phyloP scores from a whole-genome alignment of 2,888 invertebrate species.

The Parnassius smintheus region DNA sequence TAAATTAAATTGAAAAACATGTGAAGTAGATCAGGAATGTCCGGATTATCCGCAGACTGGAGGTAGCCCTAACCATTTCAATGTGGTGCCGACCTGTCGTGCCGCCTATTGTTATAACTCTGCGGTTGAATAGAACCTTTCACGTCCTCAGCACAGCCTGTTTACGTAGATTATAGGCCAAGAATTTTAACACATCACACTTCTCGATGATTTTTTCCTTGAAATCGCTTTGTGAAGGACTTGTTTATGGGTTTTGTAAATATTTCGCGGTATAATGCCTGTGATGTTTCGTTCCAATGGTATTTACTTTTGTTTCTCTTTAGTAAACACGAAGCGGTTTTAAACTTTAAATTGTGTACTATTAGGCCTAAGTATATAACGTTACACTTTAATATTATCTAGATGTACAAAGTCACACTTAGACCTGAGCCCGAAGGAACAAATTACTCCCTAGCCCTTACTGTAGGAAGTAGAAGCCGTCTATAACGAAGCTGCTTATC shows the following conservation, averaged over 20 bases:
- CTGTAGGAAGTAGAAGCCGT: too few relatives aligned
- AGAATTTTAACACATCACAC: neutral
- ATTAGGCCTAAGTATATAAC: too few relatives aligned
- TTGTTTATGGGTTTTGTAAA: neutral
- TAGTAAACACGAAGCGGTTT: too few relatives aligned
- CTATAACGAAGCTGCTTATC: too few relatives aligned
- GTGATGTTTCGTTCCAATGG: too few relatives aligned
- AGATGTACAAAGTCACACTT: too few relatives aligned
- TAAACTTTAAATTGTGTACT: too few relatives aligned
- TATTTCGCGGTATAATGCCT: neutral
- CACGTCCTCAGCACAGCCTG: neutral
- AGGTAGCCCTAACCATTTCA: neutral
- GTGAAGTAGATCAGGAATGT: neutral
- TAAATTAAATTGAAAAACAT: too few relatives aligned
- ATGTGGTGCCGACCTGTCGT: slow-evolving; percentile 1
- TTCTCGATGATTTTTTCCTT: neutral
- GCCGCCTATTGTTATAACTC: slow-evolving; percentile 1
- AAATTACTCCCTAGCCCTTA: too few relatives aligned
- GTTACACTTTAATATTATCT: too few relatives aligned
- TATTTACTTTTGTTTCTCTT: too few relatives aligned
- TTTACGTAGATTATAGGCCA: slow-evolving; percentile 1
- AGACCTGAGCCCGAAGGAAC: too few relatives aligned
- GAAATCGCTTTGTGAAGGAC: neutral
- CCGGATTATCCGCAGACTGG: neutral
- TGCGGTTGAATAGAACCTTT: slow-evolving; percentile 6